Evolutionary conservation across 1,140 invertebrate genomes (phyloP), one percentile per base, ranked within the genome.

Genomic region (Antheraea pernyi): DNA sequence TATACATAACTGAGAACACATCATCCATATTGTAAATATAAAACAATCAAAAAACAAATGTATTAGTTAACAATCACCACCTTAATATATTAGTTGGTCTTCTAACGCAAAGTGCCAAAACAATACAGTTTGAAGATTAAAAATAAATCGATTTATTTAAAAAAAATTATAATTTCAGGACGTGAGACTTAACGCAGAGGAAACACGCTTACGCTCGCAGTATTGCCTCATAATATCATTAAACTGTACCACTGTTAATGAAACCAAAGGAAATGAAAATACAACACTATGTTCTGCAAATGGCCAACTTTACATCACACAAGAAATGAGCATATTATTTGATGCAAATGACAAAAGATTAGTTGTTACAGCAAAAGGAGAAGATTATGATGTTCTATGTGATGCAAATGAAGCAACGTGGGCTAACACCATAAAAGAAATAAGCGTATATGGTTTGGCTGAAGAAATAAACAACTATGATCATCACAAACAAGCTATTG

Each of bases 401-500:
- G 71, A 76, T 59, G 19, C 61, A 10, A 46, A 22, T 3, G 30
- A 53, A 0, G 69, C 70, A 8, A 65, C 74, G 3, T 83, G 77
- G 77, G 71, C 70, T 13, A 70, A 74, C 19, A 65, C 64, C 13
- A 73, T 86, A 10, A 72, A 70, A 39, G 68, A 82, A 67, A 75
- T 86, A 16, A 79, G 66, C 19, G 65, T 88, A 18, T 89, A 82
- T 58, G 87, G 87, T 6, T 66, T 89, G 0, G 63, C 79, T 3
- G 70, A 76, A 5, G 70, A 78, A 8, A 10, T 71, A 10, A 86
- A 89, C 58, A 88, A 89, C 68, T 81, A 79, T 22, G 87, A 88
- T 74, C 67, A 81, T 58, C 65, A 80, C 61, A 80, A 71, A 74
- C 42, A 75, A 37, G 39, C 81, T 6, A 48, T 13, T 7, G 46